Base-by-base conservation (phyloP, 2,113 vertebrate species). In the Spheniscus mendiculus region DNA sequence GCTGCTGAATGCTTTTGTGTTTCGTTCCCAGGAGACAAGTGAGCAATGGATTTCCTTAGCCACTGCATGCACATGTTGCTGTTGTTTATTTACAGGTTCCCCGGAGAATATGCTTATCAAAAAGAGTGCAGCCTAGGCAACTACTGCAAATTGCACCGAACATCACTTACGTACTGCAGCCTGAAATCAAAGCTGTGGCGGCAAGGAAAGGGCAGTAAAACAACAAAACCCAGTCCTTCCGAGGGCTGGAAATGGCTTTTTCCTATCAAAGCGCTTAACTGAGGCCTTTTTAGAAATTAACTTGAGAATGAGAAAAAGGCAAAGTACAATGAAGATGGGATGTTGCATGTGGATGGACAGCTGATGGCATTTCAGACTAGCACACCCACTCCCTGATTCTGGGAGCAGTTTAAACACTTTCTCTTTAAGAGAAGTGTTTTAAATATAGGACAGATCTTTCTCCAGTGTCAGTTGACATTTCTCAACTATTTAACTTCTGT, bases 21-120 rank as follows among this genome's bases (percentile, higher is more conserved):
- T 88, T 80, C 4, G 0, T 27, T 85, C 90, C 80, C 65, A 29
- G 65, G 83, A 70, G 91, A 83, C 10, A 8, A 56, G 53, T 11
- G 66, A 95, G 90, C 88, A 71, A 84, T 94, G 92, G 88, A 69
- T 95, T 90, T 88, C 76, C 55, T 85, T 56, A 92, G 90, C 88
- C 94, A 89, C 12, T 67, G 73, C 85, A 56, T 47, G 82, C 82
- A 86, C 38, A 29, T 67, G 95, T 84, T 79, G 87, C 89, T 89
- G 49, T 55, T 70, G 53, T 87, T 85, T 96, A 50, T 92, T 85
- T 93, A 62, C 58, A 70, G 62, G 38, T 49, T 76, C 91, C 84
- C 81, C 5, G 2, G 92, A 88, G 94, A 93, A 96, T 78, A 34
- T 12, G 6, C 74, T 92, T 49, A 47, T 72, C 81, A 95, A 71